Evolutionary conservation across 2,797 vertebrate species (phyloP).

Genomic region (Cirrhinus mrigala): DNA sequence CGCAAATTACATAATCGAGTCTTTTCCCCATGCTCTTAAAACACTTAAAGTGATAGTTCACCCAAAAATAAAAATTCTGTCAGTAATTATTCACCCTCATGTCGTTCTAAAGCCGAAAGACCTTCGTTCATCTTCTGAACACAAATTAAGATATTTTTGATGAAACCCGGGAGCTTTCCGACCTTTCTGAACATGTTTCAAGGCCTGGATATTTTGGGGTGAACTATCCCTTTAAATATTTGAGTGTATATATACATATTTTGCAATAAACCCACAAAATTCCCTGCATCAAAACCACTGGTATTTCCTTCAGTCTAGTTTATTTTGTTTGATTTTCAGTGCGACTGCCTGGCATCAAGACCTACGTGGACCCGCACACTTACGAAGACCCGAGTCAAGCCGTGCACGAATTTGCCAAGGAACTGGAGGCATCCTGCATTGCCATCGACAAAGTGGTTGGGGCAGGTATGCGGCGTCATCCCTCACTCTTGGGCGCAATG

Average conservation of each 20-base stretch:
- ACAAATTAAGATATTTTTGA: too few species aligned
- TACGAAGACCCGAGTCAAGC: constrained; percentile 98
- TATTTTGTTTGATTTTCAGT: constrained; percentile 78
- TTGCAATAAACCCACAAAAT: not conserved
- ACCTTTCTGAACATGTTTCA: too few species aligned
- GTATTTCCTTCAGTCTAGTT: not conserved
- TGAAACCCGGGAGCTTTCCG: too few species aligned
- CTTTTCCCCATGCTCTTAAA: too few species aligned
- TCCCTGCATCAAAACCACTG: not conserved
- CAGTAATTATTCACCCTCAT: too few species aligned
- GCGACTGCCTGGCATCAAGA: constrained; percentile 92
- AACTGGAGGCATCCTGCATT: constrained; percentile 92
- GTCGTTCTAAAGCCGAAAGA: too few species aligned
- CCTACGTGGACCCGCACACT: constrained; percentile 95
- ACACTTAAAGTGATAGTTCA: too few species aligned
- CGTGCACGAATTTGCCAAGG: constrained; percentile 97
- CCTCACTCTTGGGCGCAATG: constrained; percentile 33
- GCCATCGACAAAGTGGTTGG: constrained; percentile 98
- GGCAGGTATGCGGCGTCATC: constrained; percentile 86
- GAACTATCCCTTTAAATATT: not conserved
- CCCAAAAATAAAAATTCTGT: too few species aligned
- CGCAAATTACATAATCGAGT: not conserved
- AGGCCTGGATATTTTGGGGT: too few species aligned
- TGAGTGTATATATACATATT: not conserved
- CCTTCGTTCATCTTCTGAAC: too few species aligned